phyloP scores from a whole-genome alignment of 2,797 vertebrate species.

The Enoplosus armatus region DNA sequence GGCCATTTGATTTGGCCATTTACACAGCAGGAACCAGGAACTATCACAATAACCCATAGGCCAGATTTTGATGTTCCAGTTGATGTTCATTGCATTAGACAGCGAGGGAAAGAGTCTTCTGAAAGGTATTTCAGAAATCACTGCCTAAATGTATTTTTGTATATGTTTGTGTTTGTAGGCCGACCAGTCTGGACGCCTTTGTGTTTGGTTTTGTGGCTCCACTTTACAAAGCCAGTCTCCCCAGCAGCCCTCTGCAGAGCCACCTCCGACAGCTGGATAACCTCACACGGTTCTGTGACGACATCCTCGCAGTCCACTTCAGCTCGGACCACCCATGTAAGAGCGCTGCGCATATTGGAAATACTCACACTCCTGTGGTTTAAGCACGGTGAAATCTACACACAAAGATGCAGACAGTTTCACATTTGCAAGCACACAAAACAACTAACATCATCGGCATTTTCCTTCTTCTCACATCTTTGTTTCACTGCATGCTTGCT shows the following conservation, averaged over 20 bases:
- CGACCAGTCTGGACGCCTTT: conserved; percentile 96
- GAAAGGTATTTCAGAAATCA: too few relatives aligned
- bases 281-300: conserved; percentile 93
- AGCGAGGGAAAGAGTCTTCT: not conserved
- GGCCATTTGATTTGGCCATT: too few relatives aligned
- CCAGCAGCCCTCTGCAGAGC: conserved; percentile 92
- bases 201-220: conserved; percentile 96
- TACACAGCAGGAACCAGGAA: too few relatives aligned
- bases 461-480: conserved; percentile 12
- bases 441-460: conserved; percentile 49
- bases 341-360: conserved; percentile 21
- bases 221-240: conserved; percentile 92
- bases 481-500: conserved; percentile 13
- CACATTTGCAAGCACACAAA: conserved; percentile 6
- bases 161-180: conserved; percentile 80
- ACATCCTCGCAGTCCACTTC: conserved; percentile 92
- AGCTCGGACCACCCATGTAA: conserved; percentile 86
- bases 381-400: not conserved
- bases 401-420: not conserved
- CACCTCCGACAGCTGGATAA: conserved; percentile 96
- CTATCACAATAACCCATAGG: not conserved
- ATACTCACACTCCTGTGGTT: not conserved
- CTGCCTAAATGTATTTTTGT: conserved; percentile 11
- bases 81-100: not conserved
- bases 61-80: not conserved